phyloP scores from a whole-genome alignment of 2,113 vertebrate species.

The Ranitomeya variabilis region DNA sequence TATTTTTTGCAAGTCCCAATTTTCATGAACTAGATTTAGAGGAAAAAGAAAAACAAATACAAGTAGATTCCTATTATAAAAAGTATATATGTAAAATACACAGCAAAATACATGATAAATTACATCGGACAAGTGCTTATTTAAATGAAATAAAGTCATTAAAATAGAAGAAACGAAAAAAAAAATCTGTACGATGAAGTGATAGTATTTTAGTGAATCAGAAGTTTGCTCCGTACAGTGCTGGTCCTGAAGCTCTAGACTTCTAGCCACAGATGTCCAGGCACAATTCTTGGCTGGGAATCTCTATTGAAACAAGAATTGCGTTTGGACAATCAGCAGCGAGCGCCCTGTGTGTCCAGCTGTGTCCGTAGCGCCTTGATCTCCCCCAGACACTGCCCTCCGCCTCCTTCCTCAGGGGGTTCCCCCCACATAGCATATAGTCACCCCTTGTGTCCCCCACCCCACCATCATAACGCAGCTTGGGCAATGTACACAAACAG shows the following conservation, averaged over 20 bases:
- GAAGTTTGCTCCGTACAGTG: constrained; percentile 31
- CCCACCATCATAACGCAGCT: constrained; percentile 29
- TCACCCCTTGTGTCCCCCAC: constrained; percentile 51
- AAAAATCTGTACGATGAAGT: background rate
- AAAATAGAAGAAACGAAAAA: background rate
- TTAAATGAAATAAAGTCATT: background rate
- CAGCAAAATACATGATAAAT: background rate
- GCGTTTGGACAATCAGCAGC: constrained; percentile 99
- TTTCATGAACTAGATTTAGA: background rate
- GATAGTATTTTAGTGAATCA: background rate
- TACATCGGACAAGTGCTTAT: background rate
- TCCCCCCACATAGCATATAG: constrained; percentile 34
- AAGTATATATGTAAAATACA: background rate
- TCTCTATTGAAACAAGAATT: constrained; percentile 97
- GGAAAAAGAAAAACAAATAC: background rate
- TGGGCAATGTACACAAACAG: constrained; percentile 36
- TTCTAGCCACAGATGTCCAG: constrained; percentile 99
- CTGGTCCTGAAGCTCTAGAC: constrained; percentile 66
- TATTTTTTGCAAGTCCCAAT: background rate
- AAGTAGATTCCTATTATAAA: background rate
- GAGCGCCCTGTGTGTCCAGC: constrained; percentile 73
- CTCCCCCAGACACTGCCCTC: constrained; percentile 35
- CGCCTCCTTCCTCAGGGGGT: constrained; percentile 19
- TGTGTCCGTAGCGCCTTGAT: constrained; percentile 51
- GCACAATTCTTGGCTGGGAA: constrained; percentile 98